Percentiles rank a stretch among this genome's conserved stretches.
Conservation (phyloP, 2,113 vertebrate species). For the Rhinopomastus cyanomelas region DNA sequence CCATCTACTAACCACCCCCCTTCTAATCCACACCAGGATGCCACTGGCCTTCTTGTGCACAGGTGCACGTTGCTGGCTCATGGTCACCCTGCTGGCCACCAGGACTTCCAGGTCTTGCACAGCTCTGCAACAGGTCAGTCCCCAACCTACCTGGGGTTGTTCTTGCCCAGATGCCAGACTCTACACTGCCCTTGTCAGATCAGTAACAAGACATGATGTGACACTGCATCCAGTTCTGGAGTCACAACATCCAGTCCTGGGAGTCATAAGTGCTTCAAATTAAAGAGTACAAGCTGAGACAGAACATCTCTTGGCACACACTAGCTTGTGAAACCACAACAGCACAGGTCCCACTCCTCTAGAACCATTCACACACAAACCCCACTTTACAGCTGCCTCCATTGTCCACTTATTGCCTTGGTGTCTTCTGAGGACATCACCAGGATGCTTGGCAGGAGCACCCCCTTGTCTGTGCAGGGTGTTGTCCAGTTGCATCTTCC, state of each 20-base stretch:
- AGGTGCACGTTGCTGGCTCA: too few relatives aligned
- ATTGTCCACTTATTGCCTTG: not conserved
- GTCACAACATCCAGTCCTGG: too few relatives aligned
- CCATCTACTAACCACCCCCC: too few relatives aligned
- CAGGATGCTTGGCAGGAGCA: not conserved
- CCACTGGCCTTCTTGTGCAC: too few relatives aligned
- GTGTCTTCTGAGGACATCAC: not conserved
- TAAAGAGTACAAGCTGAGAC: not conserved
- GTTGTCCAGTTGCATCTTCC: not conserved
- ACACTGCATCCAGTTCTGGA: not conserved
- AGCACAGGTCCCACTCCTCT: not conserved
- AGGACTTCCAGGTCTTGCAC: too few relatives aligned
- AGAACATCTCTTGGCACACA: not conserved
- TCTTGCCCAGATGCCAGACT: too few relatives aligned
- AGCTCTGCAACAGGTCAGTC: too few relatives aligned
- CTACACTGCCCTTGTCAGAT: too few relatives aligned
- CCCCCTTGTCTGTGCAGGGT: not conserved
- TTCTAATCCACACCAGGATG: too few relatives aligned
- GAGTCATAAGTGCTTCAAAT: not conserved
- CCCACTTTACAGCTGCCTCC: not conserved
- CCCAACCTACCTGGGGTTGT: too few relatives aligned
- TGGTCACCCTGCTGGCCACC: too few relatives aligned
- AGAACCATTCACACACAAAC: not conserved
- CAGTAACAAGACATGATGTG: not conserved
- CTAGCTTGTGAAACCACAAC: not conserved